These are phyloP conservation scores for Bombus huntii DNA, from an alignment of 1,140 invertebrate species.

Conservation along the genomic window DNA sequence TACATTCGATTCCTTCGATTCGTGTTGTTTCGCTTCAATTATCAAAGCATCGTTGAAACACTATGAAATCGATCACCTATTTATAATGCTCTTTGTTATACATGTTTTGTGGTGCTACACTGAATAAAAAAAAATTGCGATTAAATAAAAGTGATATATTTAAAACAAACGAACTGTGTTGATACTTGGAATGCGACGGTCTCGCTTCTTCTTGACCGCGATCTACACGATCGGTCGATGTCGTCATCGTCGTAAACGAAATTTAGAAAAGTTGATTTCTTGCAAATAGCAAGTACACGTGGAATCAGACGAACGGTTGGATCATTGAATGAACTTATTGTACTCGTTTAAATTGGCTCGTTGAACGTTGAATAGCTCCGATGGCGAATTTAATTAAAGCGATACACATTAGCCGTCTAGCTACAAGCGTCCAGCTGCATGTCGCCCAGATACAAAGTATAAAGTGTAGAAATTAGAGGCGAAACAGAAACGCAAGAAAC, in stretches of 20 bases:
- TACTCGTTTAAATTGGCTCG: slow-evolving; percentile 44
- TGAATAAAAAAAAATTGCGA: slow-evolving; percentile 8
- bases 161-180: slow-evolving; percentile 22
- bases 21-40: neutral
- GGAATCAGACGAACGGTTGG: slow-evolving; percentile 2
- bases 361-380: slow-evolving; percentile 49
- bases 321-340: slow-evolving; percentile 44
- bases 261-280: neutral
- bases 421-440: neutral
- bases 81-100: slow-evolving; percentile 51
- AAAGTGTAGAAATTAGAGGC: neutral
- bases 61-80: slow-evolving; percentile 3
- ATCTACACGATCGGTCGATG: neutral
- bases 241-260: neutral
- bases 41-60: neutral
- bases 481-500: neutral
- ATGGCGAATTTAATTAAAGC: slow-evolving; percentile 53
- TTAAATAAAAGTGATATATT: slow-evolving; percentile 43
- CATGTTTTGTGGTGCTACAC: slow-evolving; percentile 41
- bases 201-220: too few relatives aligned
- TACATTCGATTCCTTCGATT: slow-evolving; percentile 21
- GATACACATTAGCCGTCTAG: slow-evolving; percentile 35
- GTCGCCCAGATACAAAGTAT: neutral
- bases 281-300: neutral
- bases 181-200: neutral